A percentile compares a stretch with the other conserved stretches of the same genome.
These are phyloP conservation scores for Spatulosminthurus flaviceps DNA, from an alignment of 2,888 invertebrate genomes.

Conservation along the genomic window DNA sequence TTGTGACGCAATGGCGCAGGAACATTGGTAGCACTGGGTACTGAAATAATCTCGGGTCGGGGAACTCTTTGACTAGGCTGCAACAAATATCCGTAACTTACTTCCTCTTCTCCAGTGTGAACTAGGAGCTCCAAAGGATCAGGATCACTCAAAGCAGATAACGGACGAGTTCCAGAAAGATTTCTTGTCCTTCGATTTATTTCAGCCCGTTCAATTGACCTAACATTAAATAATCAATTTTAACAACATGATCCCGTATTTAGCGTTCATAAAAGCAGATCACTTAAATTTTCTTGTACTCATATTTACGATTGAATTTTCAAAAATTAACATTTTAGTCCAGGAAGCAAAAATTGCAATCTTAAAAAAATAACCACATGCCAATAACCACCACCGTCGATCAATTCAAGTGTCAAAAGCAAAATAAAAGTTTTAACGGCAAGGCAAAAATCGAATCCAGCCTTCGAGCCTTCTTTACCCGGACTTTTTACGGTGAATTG, in stretches of 20 bases:
- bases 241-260: background rate
- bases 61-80: slow-evolving; percentile 50
- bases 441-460: background rate
- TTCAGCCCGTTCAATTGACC: slow-evolving; percentile 41
- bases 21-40: background rate
- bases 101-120: slow-evolving; percentile 77
- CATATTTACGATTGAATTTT: too few species aligned
- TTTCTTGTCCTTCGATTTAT: slow-evolving; percentile 36
- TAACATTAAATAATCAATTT: background rate
- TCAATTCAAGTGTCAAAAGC: background rate
- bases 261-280: background rate
- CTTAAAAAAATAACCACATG: background rate
- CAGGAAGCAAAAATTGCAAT: background rate
- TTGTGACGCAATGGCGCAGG: slow-evolving; percentile 47
- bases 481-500: too few species aligned
- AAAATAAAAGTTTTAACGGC: background rate
- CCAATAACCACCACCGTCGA: background rate
- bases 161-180: slow-evolving; percentile 73
- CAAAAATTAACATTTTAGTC: background rate
- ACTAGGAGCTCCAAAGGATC: slow-evolving; percentile 89
- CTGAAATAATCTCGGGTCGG: background rate
- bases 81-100: slow-evolving; percentile 65
- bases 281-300: too few species aligned
- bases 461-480: background rate
- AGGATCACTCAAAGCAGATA: slow-evolving; percentile 84